Conservation (phyloP, 2,888 invertebrate genomes). For the Chrysolina americana region DNA sequence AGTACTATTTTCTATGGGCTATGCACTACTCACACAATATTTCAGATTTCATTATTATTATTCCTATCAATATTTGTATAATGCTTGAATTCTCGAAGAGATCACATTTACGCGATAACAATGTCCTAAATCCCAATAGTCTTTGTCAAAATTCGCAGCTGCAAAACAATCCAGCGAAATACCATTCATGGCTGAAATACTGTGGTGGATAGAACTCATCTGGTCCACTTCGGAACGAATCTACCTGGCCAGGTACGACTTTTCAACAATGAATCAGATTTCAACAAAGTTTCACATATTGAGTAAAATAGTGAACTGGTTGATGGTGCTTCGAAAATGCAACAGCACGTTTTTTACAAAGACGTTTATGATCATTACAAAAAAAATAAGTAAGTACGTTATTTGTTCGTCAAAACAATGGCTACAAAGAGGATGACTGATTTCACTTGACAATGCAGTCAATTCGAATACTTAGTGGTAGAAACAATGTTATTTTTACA, state of each 20-base stretch:
- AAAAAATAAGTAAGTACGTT: too few species aligned
- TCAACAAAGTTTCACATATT: background rate
- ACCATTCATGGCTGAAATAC: background rate
- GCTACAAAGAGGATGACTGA: too few species aligned
- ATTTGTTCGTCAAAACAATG: too few species aligned
- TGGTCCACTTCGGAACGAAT: constrained; percentile 21
- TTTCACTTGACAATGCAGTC: too few species aligned
- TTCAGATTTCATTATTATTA: background rate
- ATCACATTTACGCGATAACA: constrained; percentile 27
- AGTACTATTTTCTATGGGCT: too few species aligned
- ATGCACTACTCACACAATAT: too few species aligned
- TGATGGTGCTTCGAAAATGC: too few species aligned
- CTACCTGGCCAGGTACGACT: constrained; percentile 56
- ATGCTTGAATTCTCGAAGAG: constrained; percentile 26
- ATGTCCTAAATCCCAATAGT: constrained; percentile 1
- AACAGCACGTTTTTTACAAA: too few species aligned
- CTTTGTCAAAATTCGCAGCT: constrained; percentile 36
- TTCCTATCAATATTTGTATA: constrained; percentile 31
- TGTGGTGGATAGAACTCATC: background rate
- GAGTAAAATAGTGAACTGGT: background rate
- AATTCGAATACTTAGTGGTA: too few species aligned
- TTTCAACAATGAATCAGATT: constrained; percentile 31
- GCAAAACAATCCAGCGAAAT: constrained; percentile 17
- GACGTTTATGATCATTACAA: too few species aligned
- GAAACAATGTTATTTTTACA: too few species aligned